phyloP scores from a whole-genome alignment of 1,140 invertebrate species.

The Pseudomyrmex pallidus region DNA sequence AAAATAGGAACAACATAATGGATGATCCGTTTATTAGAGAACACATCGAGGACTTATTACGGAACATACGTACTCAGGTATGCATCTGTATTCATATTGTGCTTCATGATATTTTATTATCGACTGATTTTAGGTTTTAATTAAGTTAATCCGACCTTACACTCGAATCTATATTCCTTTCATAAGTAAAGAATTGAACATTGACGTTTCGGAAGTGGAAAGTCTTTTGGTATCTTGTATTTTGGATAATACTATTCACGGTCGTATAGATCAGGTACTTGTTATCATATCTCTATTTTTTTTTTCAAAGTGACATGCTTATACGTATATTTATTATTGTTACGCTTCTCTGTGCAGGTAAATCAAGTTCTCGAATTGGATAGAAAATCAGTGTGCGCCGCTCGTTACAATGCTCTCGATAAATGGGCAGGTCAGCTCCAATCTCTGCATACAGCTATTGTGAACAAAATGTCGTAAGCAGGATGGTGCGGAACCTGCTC shows the following conservation, averaged over 20 bases:
- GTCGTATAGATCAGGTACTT: conserved; percentile 96
- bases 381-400: conserved; percentile 92
- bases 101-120: conserved; percentile 4
- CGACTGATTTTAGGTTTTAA: conserved; percentile 90
- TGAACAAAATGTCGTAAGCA: conserved; percentile 93
- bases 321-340: neutral
- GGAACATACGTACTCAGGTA: conserved; percentile 98
- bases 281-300: neutral
- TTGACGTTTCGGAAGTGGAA: conserved; percentile 98
- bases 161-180: conserved; percentile 99
- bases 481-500: conserved; percentile 8
- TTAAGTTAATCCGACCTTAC: conserved; percentile 99
- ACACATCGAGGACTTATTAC: conserved; percentile 98
- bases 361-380: conserved; percentile 97
- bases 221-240: conserved; percentile 99
- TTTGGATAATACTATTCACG: conserved; percentile 98
- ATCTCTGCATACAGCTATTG: conserved; percentile 94
- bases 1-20: conserved; percentile 99
- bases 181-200: conserved; percentile 98
- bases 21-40: conserved; percentile 99
- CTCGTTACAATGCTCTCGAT: conserved; percentile 96
- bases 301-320: neutral
- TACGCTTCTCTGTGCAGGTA: conserved; percentile 84
- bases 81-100: conserved; percentile 13
- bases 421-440: conserved; percentile 98